These are phyloP conservation scores for Oxyruncus cristatus DNA, from an alignment of 2,113 vertebrate genomes.

Conservation along the genomic window DNA sequence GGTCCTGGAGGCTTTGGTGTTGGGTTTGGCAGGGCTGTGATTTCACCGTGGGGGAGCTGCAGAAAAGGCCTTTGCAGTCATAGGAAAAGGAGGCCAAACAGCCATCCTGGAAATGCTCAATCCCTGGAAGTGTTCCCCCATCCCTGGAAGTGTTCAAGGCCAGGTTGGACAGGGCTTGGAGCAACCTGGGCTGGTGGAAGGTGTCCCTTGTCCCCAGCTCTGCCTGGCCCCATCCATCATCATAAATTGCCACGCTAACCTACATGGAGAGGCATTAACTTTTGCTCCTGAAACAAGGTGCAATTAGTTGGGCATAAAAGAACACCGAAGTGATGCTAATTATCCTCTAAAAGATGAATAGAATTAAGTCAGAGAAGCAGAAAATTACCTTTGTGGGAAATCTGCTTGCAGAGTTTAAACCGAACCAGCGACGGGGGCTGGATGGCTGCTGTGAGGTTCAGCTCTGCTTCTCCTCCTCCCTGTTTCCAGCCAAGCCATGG, in stretches of 20 bases:
- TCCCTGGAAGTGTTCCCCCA: not conserved
- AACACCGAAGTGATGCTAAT: conserved; percentile 72
- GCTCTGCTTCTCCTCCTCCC: not conserved
- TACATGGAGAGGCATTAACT: conserved; percentile 63
- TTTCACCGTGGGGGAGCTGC: not conserved
- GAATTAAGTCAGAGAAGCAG: conserved; percentile 73
- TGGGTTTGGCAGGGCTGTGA: not conserved
- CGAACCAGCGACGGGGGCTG: not conserved
- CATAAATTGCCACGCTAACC: conserved; percentile 53
- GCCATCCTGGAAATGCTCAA: not conserved
- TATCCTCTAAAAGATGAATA: conserved; percentile 68
- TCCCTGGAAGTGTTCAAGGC: not conserved
- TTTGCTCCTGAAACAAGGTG: conserved; percentile 70
- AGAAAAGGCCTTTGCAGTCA: not conserved
- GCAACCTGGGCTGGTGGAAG: not conserved
- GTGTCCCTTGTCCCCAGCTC: not conserved
- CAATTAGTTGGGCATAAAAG: conserved; percentile 73
- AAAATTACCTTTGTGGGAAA: conserved; percentile 76
- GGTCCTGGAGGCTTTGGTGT: too few species aligned
- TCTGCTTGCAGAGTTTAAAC: conserved; percentile 48
- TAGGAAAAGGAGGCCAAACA: not conserved
- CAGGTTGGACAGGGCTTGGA: not conserved
- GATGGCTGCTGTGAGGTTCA: not conserved
- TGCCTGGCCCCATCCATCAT: conserved; percentile 58
- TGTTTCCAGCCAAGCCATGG: not conserved